These are phyloP conservation scores for Papilio xuthus DNA, from an alignment of 1,140 invertebrate species.

Conservation along the genomic window DNA sequence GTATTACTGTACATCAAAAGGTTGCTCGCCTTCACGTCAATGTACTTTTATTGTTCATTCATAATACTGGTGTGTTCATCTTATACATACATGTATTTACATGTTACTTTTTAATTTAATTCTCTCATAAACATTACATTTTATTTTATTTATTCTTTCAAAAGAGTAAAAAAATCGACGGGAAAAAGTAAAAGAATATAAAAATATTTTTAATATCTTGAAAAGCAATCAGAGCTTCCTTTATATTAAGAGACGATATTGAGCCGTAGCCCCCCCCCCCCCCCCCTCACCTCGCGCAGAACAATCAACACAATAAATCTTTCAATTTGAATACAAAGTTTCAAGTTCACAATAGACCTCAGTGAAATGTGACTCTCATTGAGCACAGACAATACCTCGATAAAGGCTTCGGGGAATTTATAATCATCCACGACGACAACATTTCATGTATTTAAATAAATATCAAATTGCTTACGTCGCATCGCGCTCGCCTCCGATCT, in stretches of 20 bases:
- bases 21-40: background rate
- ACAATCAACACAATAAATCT: slow-evolving; percentile 2
- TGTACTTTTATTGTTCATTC: background rate
- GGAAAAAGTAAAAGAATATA: background rate
- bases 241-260: background rate
- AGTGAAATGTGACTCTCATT: slow-evolving; percentile 5
- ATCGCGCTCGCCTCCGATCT: background rate
- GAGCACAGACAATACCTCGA: background rate
- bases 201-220: background rate
- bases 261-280: background rate
- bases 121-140: no score
- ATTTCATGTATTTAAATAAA: slow-evolving; percentile 11
- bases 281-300: background rate
- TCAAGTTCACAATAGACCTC: background rate
- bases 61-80: background rate
- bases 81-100: background rate
- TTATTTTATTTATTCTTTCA: no score
- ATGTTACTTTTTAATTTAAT: background rate
- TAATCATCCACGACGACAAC: background rate
- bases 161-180: background rate
- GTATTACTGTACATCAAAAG: background rate
- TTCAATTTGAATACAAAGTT: slow-evolving; percentile 22
- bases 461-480: background rate
- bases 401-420: background rate
- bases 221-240: background rate